These are phyloP conservation scores for Neoascia interrupta DNA, from an alignment of 2,888 invertebrate species.

Conservation along the genomic window DNA sequence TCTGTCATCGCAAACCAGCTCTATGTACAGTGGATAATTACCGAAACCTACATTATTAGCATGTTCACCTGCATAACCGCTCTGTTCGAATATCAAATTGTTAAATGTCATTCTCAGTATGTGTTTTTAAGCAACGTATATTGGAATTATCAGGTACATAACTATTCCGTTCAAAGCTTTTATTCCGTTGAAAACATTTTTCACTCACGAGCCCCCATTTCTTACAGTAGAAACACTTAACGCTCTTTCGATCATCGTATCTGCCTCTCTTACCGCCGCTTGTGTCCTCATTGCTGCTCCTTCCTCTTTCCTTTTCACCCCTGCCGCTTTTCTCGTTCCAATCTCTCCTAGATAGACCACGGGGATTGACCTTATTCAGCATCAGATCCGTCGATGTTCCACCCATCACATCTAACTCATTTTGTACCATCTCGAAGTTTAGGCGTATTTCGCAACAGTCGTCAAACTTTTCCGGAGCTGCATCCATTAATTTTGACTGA, in stretches of 20 bases:
- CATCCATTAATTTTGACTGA: slow-evolving; percentile 21
- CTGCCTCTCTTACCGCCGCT: background rate
- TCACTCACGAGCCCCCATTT: slow-evolving; percentile 36
- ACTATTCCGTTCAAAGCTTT: no score
- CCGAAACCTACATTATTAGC: background rate
- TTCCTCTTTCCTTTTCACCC: background rate
- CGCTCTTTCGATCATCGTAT: background rate
- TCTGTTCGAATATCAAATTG: no score
- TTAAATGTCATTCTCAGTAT: no score
- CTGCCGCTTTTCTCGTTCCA: background rate
- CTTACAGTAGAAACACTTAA: slow-evolving; percentile 18
- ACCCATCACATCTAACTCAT: slow-evolving; percentile 6
- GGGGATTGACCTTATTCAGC: background rate
- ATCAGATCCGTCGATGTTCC: slow-evolving; percentile 7
- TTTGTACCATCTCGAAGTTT: slow-evolving; percentile 23
- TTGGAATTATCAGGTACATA: no score
- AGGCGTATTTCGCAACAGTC: slow-evolving; percentile 16
- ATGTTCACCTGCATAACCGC: no score
- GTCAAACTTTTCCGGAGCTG: slow-evolving; percentile 20
- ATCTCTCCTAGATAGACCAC: background rate
- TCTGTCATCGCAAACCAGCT: background rate
- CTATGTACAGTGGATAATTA: slow-evolving; percentile 3
- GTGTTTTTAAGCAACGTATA: no score
- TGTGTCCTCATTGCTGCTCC: background rate
- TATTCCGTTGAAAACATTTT: no score